Percentiles rank a stretch among this genome's conserved stretches.
Evolutionary conservation across 64 coral and sea anemone genomes (phyloP).

Genomic region (Stylophora pistillata): DNA sequence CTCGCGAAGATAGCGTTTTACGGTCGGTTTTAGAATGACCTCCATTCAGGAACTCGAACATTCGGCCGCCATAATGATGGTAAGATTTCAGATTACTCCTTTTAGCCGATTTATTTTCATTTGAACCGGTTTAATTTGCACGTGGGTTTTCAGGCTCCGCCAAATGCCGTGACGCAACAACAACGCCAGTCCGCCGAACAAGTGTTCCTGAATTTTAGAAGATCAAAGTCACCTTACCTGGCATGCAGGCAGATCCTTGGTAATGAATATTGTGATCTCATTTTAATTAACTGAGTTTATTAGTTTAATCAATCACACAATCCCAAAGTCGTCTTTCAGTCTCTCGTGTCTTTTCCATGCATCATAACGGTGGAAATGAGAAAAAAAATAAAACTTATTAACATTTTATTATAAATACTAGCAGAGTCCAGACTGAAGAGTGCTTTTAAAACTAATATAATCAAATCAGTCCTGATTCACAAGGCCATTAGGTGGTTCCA

Average conservation of each 20-base stretch:
- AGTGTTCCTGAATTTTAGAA: conserved; percentile 89
- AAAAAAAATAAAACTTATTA: no score
- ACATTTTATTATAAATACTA: no score
- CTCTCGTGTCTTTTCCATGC: no score
- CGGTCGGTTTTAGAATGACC: conserved; percentile 50
- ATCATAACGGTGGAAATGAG: no score
- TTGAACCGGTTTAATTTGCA: neutral
- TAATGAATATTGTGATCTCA: conserved; percentile 20
- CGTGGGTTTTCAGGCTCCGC: conserved; percentile 61
- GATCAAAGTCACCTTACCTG: conserved; percentile 85
- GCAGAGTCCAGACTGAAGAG: no score
- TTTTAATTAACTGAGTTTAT: neutral
- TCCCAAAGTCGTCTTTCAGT: no score
- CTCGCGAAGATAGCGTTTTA: conserved; percentile 1
- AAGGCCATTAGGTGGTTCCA: no score
- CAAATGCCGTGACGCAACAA: conserved; percentile 74
- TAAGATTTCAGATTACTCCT: conserved; percentile 21
- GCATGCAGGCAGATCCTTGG: conserved; percentile 93
- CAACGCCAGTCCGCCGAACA: conserved; percentile 93
- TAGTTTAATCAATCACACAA: no score
- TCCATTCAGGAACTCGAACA: conserved; percentile 85
- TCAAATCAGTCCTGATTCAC: no score
- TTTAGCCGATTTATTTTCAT: neutral
- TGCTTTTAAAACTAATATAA: no score
- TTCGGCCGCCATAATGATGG: conserved; percentile 81